These are phyloP conservation scores for Nyctibius grandis DNA, from an alignment of 2,797 vertebrate genomes.

Conservation along the genomic window DNA sequence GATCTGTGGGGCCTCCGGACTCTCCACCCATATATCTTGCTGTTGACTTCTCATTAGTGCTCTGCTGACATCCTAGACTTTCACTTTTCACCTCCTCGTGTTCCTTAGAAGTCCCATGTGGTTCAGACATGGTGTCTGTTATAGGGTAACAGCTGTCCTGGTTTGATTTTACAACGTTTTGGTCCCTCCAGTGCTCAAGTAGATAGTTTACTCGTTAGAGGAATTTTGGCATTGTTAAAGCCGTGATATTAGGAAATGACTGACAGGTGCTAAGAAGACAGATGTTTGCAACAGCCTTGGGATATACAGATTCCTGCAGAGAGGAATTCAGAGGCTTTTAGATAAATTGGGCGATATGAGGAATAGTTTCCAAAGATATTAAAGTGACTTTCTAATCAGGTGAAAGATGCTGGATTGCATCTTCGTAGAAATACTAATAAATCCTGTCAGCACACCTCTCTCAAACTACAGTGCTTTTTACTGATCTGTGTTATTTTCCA, in stretches of 20 bases:
- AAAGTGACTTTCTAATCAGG: background rate
- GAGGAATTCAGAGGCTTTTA: background rate
- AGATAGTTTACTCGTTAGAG: background rate
- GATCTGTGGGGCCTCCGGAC: background rate
- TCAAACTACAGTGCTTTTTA: background rate
- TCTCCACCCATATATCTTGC: background rate
- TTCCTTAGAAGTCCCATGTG: background rate
- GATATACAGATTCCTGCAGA: background rate
- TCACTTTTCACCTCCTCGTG: background rate
- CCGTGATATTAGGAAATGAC: background rate
- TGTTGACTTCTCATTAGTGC: background rate
- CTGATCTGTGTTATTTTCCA: background rate
- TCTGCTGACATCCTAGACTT: background rate
- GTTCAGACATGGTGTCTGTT: background rate
- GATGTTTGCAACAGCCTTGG: conserved; percentile 16
- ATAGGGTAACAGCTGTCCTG: background rate
- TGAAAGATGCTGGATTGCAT: background rate
- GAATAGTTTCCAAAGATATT: background rate
- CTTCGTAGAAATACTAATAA: background rate
- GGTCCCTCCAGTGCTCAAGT: background rate
- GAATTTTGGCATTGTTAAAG: background rate
- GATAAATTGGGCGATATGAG: background rate
- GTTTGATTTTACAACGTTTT: background rate
- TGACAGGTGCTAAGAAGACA: background rate
- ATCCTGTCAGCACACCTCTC: background rate